phyloP scores from a whole-genome alignment of 2,113 vertebrate genomes.

The Tenrec ecaudatus region DNA sequence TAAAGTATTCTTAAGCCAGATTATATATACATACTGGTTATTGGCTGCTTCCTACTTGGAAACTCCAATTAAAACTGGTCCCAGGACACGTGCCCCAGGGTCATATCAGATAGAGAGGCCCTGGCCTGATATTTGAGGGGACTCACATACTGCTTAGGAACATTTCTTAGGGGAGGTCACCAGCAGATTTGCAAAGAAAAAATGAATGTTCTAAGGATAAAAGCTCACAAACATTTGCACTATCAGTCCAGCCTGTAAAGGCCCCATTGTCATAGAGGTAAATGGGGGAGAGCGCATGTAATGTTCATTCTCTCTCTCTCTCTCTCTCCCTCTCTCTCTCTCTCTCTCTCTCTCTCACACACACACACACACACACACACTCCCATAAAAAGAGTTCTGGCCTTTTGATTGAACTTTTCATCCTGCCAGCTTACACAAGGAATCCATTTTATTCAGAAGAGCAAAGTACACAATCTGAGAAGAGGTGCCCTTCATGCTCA shows the following conservation, averaged over 20 bases:
- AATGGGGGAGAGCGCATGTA: neutral
- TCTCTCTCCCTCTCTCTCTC: neutral
- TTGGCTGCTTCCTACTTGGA: constrained; percentile 36
- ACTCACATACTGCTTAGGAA: neutral
- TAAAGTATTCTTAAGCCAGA: constrained; percentile 74
- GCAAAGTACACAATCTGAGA: constrained; percentile 63
- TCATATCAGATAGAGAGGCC: constrained; percentile 12
- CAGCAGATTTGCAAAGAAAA: neutral
- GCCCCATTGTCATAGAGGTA: neutral
- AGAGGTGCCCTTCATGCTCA: constrained; percentile 76
- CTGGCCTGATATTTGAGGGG: neutral
- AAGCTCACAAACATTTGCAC: constrained; percentile 8
- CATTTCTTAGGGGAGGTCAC: constrained; percentile 11
- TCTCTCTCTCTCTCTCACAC: no score
- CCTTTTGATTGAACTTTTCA: constrained; percentile 55
- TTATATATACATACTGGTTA: constrained; percentile 72
- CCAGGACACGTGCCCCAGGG: neutral
- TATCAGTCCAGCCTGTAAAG: neutral
- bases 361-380: neutral
- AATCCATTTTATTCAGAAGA: constrained; percentile 80
- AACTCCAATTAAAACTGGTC: constrained; percentile 52
- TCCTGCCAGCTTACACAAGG: constrained; percentile 68
- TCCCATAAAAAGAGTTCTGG: constrained; percentile 13
- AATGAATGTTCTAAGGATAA: neutral
- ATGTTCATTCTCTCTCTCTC: neutral